phyloP scores from a whole-genome alignment of 1,140 invertebrate species.

The Mactra quadrangularis region DNA sequence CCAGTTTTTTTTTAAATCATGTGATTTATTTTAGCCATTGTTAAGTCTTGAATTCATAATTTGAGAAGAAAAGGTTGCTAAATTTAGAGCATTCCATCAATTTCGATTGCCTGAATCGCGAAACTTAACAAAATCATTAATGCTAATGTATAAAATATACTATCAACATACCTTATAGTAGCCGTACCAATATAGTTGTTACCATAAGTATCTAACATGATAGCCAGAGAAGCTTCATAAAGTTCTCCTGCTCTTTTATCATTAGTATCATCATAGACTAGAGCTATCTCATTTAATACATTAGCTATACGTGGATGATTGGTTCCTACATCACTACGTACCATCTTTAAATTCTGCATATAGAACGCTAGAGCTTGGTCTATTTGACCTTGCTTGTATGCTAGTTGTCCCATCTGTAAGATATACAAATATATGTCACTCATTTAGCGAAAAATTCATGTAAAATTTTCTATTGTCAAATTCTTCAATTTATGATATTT shows the following conservation, averaged over 20 bases:
- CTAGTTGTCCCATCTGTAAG: constrained; percentile 71
- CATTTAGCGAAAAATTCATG: too few species aligned
- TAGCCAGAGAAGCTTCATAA: constrained; percentile 68
- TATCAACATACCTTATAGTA: constrained; percentile 64
- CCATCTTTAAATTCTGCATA: constrained; percentile 72
- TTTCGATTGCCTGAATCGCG: too few species aligned
- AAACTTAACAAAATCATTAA: background rate
- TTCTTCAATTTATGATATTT: too few species aligned
- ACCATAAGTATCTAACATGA: constrained; percentile 69
- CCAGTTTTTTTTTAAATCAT: too few species aligned
- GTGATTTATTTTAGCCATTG: too few species aligned
- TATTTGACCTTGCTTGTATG: constrained; percentile 69
- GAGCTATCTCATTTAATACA: constrained; percentile 69
- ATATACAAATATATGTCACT: background rate
- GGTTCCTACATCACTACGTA: constrained; percentile 69
- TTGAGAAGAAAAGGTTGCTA: too few species aligned
- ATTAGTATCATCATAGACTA: constrained; percentile 75
- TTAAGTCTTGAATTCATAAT: too few species aligned
- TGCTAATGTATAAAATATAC: background rate
- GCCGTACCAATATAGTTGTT: constrained; percentile 68
- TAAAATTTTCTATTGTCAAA: too few species aligned
- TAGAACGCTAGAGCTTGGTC: constrained; percentile 72
- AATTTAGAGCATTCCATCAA: too few species aligned
- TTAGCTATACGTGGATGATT: constrained; percentile 68
- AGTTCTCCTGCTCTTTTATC: constrained; percentile 66